Evolutionary conservation across 1,140 invertebrate genomes (phyloP).

Genomic region (Bombus breviceps): DNA sequence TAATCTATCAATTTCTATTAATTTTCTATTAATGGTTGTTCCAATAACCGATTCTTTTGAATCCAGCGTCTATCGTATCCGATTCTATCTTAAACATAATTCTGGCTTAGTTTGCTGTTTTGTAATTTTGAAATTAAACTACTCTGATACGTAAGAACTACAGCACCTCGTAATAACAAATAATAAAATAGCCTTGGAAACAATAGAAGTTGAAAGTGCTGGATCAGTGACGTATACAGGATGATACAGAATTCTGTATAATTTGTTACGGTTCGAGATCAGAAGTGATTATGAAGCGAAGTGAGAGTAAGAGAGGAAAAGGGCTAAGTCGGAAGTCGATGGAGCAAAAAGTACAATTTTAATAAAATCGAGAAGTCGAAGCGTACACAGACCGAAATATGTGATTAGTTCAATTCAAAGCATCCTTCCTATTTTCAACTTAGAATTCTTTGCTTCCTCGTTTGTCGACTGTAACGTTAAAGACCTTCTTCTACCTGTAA

Average conservation of each 20-base stretch:
- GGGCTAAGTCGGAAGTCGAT: neutral
- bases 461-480: neutral
- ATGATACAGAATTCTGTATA: neutral
- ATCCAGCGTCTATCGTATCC: no score
- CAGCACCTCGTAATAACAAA: no score
- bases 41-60: no score
- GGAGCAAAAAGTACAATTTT: neutral
- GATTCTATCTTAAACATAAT: no score
- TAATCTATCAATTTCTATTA: no score
- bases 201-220: no score
- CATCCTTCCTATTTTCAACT: neutral
- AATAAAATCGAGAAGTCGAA: neutral
- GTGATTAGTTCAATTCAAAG: constrained; percentile 3
- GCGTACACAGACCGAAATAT: neutral
- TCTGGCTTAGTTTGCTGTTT: no score
- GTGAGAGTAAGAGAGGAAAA: neutral
- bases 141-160: no score
- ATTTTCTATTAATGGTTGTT: no score
- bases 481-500: neutral
- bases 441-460: neutral
- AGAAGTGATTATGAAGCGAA: neutral
- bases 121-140: no score
- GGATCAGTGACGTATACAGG: neutral
- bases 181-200: no score
- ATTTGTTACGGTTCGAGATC: neutral